A percentile compares a stretch with the other conserved stretches of the same genome.
These are phyloP conservation scores for Endomychus coccineus DNA, from an alignment of 2,888 invertebrate species.

Conservation along the genomic window DNA sequence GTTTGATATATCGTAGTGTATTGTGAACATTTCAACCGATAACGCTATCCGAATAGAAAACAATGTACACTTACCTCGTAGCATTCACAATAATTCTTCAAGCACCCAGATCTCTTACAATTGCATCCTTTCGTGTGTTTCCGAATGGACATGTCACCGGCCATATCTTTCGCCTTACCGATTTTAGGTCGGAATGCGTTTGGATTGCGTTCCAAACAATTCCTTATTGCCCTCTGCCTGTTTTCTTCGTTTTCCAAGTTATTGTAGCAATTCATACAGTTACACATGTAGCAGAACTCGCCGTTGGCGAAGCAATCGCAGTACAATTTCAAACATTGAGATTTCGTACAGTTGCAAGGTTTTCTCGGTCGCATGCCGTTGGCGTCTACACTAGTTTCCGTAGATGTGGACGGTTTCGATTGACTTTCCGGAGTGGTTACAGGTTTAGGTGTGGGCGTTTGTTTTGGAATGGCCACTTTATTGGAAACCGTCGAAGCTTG, in stretches of 20 bases:
- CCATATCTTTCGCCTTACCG: slow-evolving; percentile 65
- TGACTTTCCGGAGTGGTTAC: not conserved
- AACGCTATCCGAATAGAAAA: not conserved
- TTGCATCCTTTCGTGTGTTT: slow-evolving; percentile 98
- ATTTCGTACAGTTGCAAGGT: slow-evolving; percentile 98
- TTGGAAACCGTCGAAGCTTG: slow-evolving; percentile 3
- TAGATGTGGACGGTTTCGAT: slow-evolving; percentile 1
- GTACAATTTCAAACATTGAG: slow-evolving; percentile 95
- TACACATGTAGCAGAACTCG: slow-evolving; percentile 96
- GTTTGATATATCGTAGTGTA: too few relatives aligned
- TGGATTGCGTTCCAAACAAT: slow-evolving; percentile 94
- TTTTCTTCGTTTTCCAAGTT: slow-evolving; percentile 94
- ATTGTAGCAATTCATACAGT: slow-evolving; percentile 95
- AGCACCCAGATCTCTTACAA: slow-evolving; percentile 94
- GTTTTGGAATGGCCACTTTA: slow-evolving; percentile 15
- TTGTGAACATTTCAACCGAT: not conserved
- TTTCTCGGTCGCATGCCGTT: slow-evolving; percentile 65
- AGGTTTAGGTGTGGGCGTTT: slow-evolving; percentile 2
- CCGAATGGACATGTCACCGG: slow-evolving; percentile 67
- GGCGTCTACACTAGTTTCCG: slow-evolving; percentile 32
- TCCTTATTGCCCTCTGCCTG: slow-evolving; percentile 86
- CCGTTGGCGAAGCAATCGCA: slow-evolving; percentile 99
- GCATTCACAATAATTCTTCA: slow-evolving; percentile 99
- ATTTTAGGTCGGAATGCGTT: slow-evolving; percentile 98
- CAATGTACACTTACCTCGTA: slow-evolving; percentile 66